Evolutionary conservation across 2,113 vertebrate species (phyloP), one percentile per base, ranked within the genome.

Genomic region (Misgurnus anguillicaudatus): DNA sequence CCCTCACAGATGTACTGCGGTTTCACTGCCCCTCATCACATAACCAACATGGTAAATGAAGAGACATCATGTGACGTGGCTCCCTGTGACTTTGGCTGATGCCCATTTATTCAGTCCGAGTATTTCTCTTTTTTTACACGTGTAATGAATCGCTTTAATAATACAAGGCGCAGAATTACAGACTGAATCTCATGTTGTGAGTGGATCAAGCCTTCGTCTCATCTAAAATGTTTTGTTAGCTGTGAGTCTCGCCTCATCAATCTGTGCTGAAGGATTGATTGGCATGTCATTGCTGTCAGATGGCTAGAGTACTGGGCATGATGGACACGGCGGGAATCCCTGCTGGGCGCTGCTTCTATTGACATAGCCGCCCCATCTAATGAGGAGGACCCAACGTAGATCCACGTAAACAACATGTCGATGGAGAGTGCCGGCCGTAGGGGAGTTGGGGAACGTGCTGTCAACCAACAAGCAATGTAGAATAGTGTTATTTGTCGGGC

Each of bases 251-350:
- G 39, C 42, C 75, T 83, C 85, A 86, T 87, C 82, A 86, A 82
- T 83, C 82, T 80, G 51, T 75, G 73, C 61, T 65, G 82, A 60
- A n/a, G 67, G 63, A 84, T 75, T 86, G 85, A 87, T 84, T 86
- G 83, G 75, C 66, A 58, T 83, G 77, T 84, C 78, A 78, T 82
- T 78, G 79, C 72, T 63, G 66, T 71, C 63, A 78, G 69, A 68
- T 72, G 58, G 53, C 75, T 16, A 69, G 68, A 79, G 75, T 53
- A 65, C 42, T 62, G 19, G 73, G 36, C 80, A 39, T 79, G 80
- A 87, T 85, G 80, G 80, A 82, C 81, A 68, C 80, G 51, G 72
- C 48, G 41, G 82, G 81, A 84, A 67, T 63, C 71, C 69, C 57
- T 45, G 75, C 58, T 82, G 55, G 81, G 9, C 4, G 17, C 67